Conservation (phyloP, 2,797 vertebrate genomes). For the Tarsius wallacei region DNA sequence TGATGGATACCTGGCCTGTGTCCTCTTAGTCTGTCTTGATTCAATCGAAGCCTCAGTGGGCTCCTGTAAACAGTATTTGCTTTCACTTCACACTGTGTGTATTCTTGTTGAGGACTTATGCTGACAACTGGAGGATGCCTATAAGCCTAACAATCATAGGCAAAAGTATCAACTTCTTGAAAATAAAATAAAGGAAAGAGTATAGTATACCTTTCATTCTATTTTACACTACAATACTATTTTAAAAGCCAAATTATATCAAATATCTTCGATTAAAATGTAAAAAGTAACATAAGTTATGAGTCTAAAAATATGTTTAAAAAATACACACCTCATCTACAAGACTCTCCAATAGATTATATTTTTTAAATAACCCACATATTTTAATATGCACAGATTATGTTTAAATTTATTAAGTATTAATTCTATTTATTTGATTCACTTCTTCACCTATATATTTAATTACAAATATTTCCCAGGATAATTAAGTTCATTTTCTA, state of each 20-base stretch:
- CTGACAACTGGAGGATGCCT: background rate
- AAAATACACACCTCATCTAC: background rate
- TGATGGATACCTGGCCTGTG: background rate
- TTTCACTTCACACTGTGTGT: background rate
- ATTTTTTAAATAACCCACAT: background rate
- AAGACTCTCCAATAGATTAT: background rate
- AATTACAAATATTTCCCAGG: background rate
- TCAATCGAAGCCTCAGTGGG: background rate
- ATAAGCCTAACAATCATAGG: background rate
- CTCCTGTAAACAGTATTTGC: background rate
- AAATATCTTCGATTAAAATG: background rate
- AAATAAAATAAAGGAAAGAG: background rate
- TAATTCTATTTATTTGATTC: background rate
- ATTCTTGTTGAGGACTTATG: background rate
- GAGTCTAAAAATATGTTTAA: background rate
- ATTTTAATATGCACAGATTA: background rate
- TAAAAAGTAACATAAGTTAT: background rate
- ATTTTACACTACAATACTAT: background rate
- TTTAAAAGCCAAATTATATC: background rate
- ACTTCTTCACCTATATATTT: background rate
- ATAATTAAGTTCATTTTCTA: constrained; percentile 29
- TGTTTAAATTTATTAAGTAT: background rate
- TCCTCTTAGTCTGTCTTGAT: background rate
- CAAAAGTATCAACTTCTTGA: background rate
- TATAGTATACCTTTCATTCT: background rate